Base-by-base conservation (phyloP, 2,113 vertebrate species). In the Prochilodus magdalenae region DNA sequence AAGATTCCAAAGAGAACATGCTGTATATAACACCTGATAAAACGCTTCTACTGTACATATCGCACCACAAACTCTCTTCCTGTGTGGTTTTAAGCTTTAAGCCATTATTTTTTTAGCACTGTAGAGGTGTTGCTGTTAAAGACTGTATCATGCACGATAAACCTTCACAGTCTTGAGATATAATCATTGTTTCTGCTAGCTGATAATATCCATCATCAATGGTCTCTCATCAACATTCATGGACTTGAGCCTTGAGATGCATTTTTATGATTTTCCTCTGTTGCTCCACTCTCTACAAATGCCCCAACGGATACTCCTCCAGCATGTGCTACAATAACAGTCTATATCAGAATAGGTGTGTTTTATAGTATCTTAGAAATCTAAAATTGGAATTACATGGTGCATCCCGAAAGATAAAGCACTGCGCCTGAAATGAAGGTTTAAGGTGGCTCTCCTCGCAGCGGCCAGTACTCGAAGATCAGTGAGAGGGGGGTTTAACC, bases 401-500 rank as follows among this genome's bases (percentile, higher is more conserved):
- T 47, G 49, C 30, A 76, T 57, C 49, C 57, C 33, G 16, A 12
- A 47, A 22, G 65, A 70, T 84, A 76, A 70, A 36, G 66, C 33
- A 26, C 47, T 72, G 44, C 1, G 14, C 40, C 29, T 36, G 22
- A 47, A 60, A 47, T 57, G 33, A 79, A 36, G 44, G 62, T 83
- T 75, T 72, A 91, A 60, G 88, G 89, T 89, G 84, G 88, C 87
- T 84, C 59, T 86, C 84, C 55, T 51, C 82, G 83, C 49, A n/a
- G 57, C 13, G 12, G 57, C n/a, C 57, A 65, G 86, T 90, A 87
- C 74, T 85, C 82, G 87, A 87, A 89, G 91, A 92, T 93, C 91
- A 90, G 88, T 80, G 86, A 85, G 85, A 84, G 85, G 89, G 90
- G 87, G 90, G 87, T 93, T 93, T 92, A 91, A 93, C 92, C 89